A percentile compares a stretch with the other conserved stretches of the same genome.
phyloP scores from a whole-genome alignment of 2,797 vertebrate species.

The Rhincodon typus region DNA sequence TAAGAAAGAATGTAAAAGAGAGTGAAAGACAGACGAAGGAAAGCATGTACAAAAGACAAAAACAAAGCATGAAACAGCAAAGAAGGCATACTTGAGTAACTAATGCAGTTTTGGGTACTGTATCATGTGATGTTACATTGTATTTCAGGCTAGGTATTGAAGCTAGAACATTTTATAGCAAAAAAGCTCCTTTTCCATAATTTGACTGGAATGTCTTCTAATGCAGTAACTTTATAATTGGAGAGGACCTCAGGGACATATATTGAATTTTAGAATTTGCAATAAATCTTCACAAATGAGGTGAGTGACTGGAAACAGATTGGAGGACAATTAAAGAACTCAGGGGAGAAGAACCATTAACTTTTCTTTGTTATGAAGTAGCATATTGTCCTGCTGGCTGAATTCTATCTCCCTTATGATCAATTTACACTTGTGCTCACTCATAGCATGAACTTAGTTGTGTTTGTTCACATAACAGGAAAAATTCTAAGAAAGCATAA shows the following conservation, averaged over 20 bases:
- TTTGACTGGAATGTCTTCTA: background rate
- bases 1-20: no score
- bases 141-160: background rate
- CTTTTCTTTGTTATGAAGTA: background rate
- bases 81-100: background rate
- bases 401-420: background rate
- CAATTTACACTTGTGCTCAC: background rate
- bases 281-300: background rate
- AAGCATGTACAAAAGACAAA: background rate
- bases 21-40: background rate
- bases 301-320: background rate
- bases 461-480: background rate
- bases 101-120: background rate
- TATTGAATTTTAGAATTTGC: background rate
- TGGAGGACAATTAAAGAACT: background rate
- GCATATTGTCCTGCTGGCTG: background rate
- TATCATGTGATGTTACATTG: background rate
- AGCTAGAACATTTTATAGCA: background rate
- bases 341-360: background rate
- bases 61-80: background rate
- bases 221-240: background rate
- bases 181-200: background rate
- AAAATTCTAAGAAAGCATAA: background rate
- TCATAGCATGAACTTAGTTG: background rate
- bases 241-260: background rate